These are phyloP conservation scores for Vanacampus margaritifer DNA, from an alignment of 2,113 vertebrate genomes.

Conservation along the genomic window DNA sequence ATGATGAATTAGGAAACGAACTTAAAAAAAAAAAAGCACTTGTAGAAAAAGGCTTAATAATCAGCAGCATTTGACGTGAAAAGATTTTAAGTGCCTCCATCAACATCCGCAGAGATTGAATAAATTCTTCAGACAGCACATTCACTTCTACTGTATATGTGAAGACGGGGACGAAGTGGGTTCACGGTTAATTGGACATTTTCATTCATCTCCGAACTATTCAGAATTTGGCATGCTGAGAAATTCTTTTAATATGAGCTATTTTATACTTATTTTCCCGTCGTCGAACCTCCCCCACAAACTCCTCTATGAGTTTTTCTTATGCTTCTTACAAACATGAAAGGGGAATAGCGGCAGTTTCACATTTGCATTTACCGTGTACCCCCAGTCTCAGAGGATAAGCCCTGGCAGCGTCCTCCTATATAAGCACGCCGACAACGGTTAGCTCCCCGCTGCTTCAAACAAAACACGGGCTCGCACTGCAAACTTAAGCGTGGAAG, in stretches of 20 bases:
- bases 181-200: background rate
- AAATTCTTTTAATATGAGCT: background rate
- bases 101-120: conserved; percentile 3
- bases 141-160: background rate
- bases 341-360: background rate
- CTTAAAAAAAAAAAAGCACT: background rate
- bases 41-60: conserved; percentile 38
- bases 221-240: background rate
- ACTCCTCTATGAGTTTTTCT: background rate
- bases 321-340: background rate
- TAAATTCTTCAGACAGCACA: conserved; percentile 4
- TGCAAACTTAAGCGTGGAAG: background rate
- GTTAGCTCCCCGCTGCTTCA: background rate
- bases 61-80: conserved; percentile 30
- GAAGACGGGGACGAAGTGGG: background rate
- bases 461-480: background rate
- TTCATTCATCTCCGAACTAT: conserved; percentile 9
- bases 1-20: conserved; percentile 7
- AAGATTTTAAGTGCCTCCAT: conserved; percentile 14
- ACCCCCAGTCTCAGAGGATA: background rate
- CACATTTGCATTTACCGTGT: background rate
- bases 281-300: background rate
- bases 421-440: background rate
- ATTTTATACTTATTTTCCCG: background rate
- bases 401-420: background rate